phyloP scores from a whole-genome alignment of 2,888 invertebrate genomes.

The Eretmocerus hayati region DNA sequence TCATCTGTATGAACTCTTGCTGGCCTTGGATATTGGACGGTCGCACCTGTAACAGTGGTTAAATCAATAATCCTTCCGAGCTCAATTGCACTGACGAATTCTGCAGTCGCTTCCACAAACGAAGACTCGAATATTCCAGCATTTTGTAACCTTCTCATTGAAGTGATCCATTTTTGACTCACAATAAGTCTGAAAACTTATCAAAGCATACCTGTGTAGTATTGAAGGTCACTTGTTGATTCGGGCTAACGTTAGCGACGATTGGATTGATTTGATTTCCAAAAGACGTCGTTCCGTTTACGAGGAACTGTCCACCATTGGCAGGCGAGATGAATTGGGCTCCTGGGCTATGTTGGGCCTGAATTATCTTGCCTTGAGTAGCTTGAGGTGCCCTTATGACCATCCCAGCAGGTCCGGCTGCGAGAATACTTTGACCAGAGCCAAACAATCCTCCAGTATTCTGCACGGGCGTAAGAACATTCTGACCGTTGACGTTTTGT shows the following conservation, averaged over 20 bases:
- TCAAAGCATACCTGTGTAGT: conserved; percentile 46
- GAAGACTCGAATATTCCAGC: not conserved
- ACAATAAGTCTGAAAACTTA: too few species aligned
- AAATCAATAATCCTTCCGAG: not conserved
- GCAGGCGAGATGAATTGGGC: conserved; percentile 69
- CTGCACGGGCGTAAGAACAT: conserved; percentile 67
- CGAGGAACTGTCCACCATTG: conserved; percentile 67
- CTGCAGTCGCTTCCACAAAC: not conserved
- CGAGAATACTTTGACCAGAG: conserved; percentile 59
- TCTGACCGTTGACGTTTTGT: conserved; percentile 74
- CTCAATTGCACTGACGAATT: not conserved
- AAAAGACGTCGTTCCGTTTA: conserved; percentile 62
- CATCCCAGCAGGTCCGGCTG: conserved; percentile 66
- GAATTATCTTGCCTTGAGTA: conserved; percentile 61
- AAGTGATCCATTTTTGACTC: too few species aligned
- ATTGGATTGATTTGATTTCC: conserved; percentile 75
- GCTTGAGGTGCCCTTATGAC: conserved; percentile 67
- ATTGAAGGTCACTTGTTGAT: conserved; percentile 59
- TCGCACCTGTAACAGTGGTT: conserved; percentile 38
- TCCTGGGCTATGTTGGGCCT: conserved; percentile 58
- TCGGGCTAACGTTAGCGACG: conserved; percentile 66
- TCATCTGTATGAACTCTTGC: conserved; percentile 67
- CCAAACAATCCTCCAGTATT: conserved; percentile 58
- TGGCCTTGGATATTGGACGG: conserved; percentile 50
- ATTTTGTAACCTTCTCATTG: not conserved